Base-by-base conservation (phyloP, 2,113 vertebrate species). In the Rhombomys opimus region DNA sequence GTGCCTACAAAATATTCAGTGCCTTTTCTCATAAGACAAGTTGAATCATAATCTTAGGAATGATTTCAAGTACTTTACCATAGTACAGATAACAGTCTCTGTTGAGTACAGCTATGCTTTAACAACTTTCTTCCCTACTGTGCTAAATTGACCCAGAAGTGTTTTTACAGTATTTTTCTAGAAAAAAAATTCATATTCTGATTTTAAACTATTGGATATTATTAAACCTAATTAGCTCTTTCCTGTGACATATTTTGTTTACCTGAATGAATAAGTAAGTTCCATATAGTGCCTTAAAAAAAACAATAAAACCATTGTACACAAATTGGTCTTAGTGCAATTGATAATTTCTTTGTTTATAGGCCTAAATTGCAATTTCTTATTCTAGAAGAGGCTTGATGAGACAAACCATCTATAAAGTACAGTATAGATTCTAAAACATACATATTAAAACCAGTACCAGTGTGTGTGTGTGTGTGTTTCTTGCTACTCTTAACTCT, bases 231-330 rank as follows among this genome's bases (percentile, higher is more conserved):
- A 95, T 97, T 95, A 97, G 93, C 96, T 98, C 97, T 87, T 91
- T 98, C 94, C 97, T 93, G 87, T 97, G 92, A 96, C 96, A 94
- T 13, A 0, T 97, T 98, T 98, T 98, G 95, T 97, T 98, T 97
- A 97, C 92, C 95, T 95, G 94, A 98, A 96, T 98, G 97, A 96
- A 98, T 89, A 92, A 98, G 96, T 97, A 97, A 98, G 98, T 98
- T 93, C 94, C 91, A 97, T 67, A 97, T 96, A 93, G 70, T 97
- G 76, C 97, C 50, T 30, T n/a, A 97, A 63, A 97, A 97, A 97
- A 95, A 68, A 52, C 1, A 94, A 38, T 30, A 78, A 70, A 13
- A 27, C 2, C 2, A 80, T 88, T 96, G 35, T 84, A 85, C 23
- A 82, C 30, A 63, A 81, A 81, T 76, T 59, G 91, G 0, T 90